phyloP scores from a whole-genome alignment of 2,888 invertebrate genomes.

The Drosophila percnosoma region DNA sequence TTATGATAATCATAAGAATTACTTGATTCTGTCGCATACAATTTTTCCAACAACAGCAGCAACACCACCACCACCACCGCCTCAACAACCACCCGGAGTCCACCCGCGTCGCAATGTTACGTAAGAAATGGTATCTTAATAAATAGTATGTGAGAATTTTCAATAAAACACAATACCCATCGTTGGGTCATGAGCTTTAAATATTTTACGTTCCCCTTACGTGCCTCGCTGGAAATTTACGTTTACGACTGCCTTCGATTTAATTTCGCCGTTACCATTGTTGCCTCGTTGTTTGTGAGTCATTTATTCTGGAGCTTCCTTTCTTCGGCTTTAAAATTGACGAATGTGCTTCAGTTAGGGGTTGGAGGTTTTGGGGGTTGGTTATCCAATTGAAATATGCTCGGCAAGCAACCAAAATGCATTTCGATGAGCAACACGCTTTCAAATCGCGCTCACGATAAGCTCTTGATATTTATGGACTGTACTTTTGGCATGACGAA shows the following conservation, averaged over 20 bases:
- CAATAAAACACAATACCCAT: constrained; percentile 59
- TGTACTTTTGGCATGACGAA: constrained; percentile 1
- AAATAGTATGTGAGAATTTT: constrained; percentile 64
- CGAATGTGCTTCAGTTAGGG: constrained; percentile 51
- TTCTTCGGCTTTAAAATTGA: constrained; percentile 69
- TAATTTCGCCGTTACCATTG: constrained; percentile 29
- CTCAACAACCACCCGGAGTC: not conserved
- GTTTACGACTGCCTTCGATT: constrained; percentile 48
- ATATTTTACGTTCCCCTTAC: constrained; percentile 68
- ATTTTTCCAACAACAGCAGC: constrained; percentile 16
- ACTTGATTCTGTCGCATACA: constrained; percentile 64
- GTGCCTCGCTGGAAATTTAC: constrained; percentile 59
- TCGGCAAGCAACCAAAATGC: constrained; percentile 55
- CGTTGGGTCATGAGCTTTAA: constrained; percentile 45
- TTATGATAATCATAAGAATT: constrained; percentile 81
- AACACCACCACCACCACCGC: constrained; percentile 5
- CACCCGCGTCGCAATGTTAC: constrained; percentile 40
- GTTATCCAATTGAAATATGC: constrained; percentile 30
- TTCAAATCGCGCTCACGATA: constrained; percentile 62
- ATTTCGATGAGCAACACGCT: constrained; percentile 59
- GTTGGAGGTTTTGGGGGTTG: constrained; percentile 6
- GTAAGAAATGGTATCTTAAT: constrained; percentile 57
- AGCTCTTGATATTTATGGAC: constrained; percentile 66
- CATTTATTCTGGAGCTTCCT: constrained; percentile 9
- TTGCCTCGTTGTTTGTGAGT: constrained; percentile 1